A percentile compares a stretch with the other conserved stretches of the same genome.
These are phyloP conservation scores for Tamandua tetradactyla DNA, from an alignment of 2,797 vertebrate species.

Conservation along the genomic window DNA sequence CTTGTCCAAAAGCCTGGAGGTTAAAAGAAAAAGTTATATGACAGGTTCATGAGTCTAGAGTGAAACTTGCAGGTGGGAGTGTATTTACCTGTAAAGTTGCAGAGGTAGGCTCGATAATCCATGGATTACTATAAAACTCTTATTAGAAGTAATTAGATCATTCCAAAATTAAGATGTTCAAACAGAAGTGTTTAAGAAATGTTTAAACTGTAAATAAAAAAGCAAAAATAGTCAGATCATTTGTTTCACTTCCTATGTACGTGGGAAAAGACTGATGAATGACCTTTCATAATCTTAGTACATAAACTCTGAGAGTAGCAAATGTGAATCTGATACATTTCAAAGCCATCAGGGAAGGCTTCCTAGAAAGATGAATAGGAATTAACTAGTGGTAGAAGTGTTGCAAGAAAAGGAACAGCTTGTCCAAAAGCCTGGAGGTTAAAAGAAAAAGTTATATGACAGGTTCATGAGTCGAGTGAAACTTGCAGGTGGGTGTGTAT, in stretches of 20 bases:
- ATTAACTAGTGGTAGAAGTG: slow-evolving; percentile 7
- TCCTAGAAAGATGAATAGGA: background rate
- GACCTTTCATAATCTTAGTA: slow-evolving; percentile 68
- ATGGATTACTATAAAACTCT: slow-evolving; percentile 48
- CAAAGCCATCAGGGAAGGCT: background rate
- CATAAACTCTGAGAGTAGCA: slow-evolving; percentile 57
- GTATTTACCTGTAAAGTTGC: slow-evolving; percentile 15
- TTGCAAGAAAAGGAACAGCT: background rate
- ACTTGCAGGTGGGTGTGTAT: background rate
- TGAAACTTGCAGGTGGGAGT: background rate
- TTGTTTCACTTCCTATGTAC: slow-evolving; percentile 31
- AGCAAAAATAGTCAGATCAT: slow-evolving; percentile 56
- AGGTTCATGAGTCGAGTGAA: background rate
- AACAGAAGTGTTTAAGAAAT: slow-evolving; percentile 60
- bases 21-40: background rate
- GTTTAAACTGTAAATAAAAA: slow-evolving; percentile 61
- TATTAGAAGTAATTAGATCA: slow-evolving; percentile 23
- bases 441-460: background rate
- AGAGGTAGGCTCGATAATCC: background rate
- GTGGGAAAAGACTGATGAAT: slow-evolving; percentile 47
- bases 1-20: background rate
- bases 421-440: background rate
- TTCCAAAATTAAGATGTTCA: slow-evolving; percentile 46
- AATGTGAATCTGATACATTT: slow-evolving; percentile 72
- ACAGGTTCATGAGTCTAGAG: background rate